Evolutionary conservation across 2,797 vertebrate species (phyloP).

Genomic region (Brachyalestes nurse): DNA sequence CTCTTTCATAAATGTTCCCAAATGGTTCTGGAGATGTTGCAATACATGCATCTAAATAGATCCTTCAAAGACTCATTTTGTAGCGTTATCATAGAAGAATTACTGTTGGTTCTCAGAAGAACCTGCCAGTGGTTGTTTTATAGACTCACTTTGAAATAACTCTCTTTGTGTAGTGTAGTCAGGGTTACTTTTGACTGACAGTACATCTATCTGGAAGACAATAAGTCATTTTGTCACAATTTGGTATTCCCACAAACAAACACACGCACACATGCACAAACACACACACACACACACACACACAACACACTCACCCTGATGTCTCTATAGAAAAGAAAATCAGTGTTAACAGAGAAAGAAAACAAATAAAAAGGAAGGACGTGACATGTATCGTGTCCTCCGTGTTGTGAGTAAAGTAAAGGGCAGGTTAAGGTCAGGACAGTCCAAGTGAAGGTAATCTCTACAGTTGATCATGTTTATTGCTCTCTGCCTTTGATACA

Average conservation of each 20-base stretch:
- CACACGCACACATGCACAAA: not conserved
- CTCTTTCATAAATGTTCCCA: not conserved
- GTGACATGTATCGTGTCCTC: conserved; percentile 78
- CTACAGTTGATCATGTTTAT: conserved; percentile 70
- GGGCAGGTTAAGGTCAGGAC: conserved; percentile 79
- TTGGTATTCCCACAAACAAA: too few species aligned
- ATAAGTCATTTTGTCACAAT: too few species aligned
- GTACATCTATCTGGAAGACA: too few species aligned
- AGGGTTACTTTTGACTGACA: too few species aligned
- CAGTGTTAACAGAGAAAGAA: conserved; percentile 69
- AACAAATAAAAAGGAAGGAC: conserved; percentile 78
- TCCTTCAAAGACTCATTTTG: too few species aligned
- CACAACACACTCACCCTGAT: conserved; percentile 25
- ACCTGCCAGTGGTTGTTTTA: too few species aligned
- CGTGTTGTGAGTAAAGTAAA: conserved; percentile 77
- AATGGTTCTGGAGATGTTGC: too few species aligned
- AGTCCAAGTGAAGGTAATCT: conserved; percentile 74
- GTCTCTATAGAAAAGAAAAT: conserved; percentile 76
- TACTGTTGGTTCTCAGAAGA: too few species aligned
- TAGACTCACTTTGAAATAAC: too few species aligned
- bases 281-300: conserved; percentile 13
- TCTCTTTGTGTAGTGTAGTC: too few species aligned
- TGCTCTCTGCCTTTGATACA: not conserved
- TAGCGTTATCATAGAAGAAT: too few species aligned
- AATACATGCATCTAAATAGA: too few species aligned